These are phyloP conservation scores for Equus przewalskii DNA, from an alignment of 2,113 vertebrate species.

Conservation along the genomic window DNA sequence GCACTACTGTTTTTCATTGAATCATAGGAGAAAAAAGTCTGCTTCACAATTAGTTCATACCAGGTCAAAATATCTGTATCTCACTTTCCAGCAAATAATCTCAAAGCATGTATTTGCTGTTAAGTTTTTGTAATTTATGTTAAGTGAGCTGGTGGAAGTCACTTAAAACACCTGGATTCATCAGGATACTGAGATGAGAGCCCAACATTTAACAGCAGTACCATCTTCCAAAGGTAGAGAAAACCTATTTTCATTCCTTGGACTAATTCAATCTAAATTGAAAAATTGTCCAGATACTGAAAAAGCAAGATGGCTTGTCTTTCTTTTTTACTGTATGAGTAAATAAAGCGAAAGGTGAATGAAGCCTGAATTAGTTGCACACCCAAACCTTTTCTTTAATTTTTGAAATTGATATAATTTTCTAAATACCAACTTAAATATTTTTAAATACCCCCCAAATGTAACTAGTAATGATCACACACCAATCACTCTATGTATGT, in stretches of 20 bases:
- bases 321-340: neutral
- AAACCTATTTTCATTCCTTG: neutral
- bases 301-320: neutral
- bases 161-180: conserved; percentile 1
- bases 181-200: neutral
- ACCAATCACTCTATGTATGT: neutral
- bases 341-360: neutral
- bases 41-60: neutral
- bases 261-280: neutral
- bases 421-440: neutral
- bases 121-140: neutral
- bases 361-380: neutral
- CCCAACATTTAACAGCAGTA: neutral
- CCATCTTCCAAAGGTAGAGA: neutral
- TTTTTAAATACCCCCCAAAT: neutral
- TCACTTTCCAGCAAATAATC: neutral
- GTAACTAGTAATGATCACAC: neutral
- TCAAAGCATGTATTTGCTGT: neutral
- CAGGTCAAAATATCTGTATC: neutral
- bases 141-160: neutral
- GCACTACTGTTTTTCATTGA: neutral
- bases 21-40: neutral
- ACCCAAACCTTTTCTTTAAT: neutral
- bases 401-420: neutral
- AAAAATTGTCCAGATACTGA: neutral